Base-by-base conservation (phyloP, 2,113 vertebrate species). In the Silurus meridionalis region DNA sequence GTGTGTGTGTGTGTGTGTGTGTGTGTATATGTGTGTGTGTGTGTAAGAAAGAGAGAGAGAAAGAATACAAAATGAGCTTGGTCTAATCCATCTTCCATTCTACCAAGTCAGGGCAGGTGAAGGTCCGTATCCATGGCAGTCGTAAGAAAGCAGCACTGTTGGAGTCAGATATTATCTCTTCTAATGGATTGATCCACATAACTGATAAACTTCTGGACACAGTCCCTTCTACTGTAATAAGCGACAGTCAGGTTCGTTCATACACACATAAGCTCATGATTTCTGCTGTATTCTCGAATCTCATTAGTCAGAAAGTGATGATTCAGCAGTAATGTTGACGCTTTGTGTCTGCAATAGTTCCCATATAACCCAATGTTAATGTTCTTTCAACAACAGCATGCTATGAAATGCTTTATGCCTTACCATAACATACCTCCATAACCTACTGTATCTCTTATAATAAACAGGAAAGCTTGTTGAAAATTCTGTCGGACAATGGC, bases 151-250 rank as follows among this genome's bases (percentile, higher is more conserved):
- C 91, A 3, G 92, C 88, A 48, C 90, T 99, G 78, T 8, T 98
- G 58, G 92, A 96, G 78, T 92, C 95, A 0, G 93, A 98, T 86
- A 83, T 98, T 8, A 63, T 96, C 17, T 97, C 97, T 52, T 96
- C 96, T 60, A 99, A 99, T 6, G 97, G 98, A 72, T 93, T 99
- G 85, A 91, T 99, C 78, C 97, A 99, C 83, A 92, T 99, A 82
- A 94, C 97, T 17, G 96, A 95, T 85, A 96, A 94, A 91, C 92
- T 97, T 79, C 95, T 99, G 95, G 97, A 97, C 90, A 94, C 89
- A 0, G 61, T 95, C 10, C 74, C 90, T 0, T 93, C 97, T 69
- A 95, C 93, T 0, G 94, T 99, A 85, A 87, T 95, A 82, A 94
- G 96, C 79, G 93, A 93, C 55, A 88, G 87, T 23, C 90, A 97